Percentiles rank a stretch among this genome's conserved stretches.
These are phyloP conservation scores for Allacma fusca DNA, from an alignment of 2,888 invertebrate genomes.

Conservation along the genomic window DNA sequence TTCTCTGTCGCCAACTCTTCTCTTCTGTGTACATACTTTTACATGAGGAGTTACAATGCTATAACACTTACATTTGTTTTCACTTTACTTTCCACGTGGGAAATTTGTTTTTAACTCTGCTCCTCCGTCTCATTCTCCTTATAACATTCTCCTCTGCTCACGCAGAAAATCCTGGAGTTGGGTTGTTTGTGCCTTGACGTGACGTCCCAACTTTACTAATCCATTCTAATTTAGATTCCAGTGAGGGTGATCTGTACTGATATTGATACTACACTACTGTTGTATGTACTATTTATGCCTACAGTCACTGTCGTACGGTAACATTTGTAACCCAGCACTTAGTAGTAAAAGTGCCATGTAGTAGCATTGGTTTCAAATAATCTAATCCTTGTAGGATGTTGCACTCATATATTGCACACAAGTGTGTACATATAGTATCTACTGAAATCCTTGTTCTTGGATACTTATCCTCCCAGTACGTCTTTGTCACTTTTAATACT, in stretches of 20 bases:
- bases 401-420: too few relatives aligned
- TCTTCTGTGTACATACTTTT: neutral
- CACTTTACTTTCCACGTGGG: conserved; percentile 26
- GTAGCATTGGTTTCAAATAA: too few relatives aligned
- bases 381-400: too few relatives aligned
- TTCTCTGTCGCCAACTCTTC: neutral
- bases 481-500: too few relatives aligned
- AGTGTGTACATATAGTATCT: too few relatives aligned
- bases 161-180: conserved; percentile 6
- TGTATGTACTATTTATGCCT: too few relatives aligned
- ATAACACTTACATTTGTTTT: neutral
- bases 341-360: too few relatives aligned
- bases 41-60: neutral
- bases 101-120: neutral
- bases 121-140: neutral
- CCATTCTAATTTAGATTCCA: conserved; percentile 26
- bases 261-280: conserved; percentile 5
- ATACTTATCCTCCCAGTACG: too few relatives aligned
- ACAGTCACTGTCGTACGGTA: too few relatives aligned
- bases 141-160: neutral
- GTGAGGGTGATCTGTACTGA: conserved; percentile 11
- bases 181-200: neutral
- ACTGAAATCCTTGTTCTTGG: too few relatives aligned
- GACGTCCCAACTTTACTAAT: conserved; percentile 31
- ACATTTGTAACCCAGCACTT: too few relatives aligned